These are phyloP conservation scores for Peromyscus attwateri DNA, from an alignment of 2,797 vertebrate genomes.

Conservation along the genomic window DNA sequence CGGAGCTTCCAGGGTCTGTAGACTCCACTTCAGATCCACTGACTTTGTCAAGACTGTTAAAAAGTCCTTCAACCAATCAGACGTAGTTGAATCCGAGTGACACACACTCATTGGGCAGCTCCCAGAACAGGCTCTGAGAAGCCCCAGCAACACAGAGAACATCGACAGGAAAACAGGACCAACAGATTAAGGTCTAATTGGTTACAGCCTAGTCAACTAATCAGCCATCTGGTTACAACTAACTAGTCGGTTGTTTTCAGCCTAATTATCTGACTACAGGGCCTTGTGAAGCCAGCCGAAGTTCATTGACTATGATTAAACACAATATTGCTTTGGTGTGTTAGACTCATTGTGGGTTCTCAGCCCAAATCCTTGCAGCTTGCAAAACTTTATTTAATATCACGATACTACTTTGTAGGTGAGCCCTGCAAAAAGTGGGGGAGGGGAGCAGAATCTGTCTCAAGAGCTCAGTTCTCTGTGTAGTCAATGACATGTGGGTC, in stretches of 20 bases:
- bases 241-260: background rate
- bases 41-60: background rate
- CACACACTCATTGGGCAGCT: background rate
- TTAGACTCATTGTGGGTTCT: background rate
- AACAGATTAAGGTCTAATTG: background rate
- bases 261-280: background rate
- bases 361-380: background rate
- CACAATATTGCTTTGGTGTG: background rate
- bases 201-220: background rate
- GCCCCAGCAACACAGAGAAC: background rate
- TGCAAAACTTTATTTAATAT: background rate
- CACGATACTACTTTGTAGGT: background rate
- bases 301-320: background rate
- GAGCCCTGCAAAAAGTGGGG: background rate
- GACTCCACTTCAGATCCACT: background rate
- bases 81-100: background rate
- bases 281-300: background rate
- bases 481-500: background rate
- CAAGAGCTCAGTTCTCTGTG: background rate
- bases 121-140: background rate
- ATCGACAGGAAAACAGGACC: no score
- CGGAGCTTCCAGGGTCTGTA: background rate
- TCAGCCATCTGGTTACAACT: background rate
- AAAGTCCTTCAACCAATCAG: background rate
- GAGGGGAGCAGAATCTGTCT: background rate